phyloP scores from a whole-genome alignment of 2,888 invertebrate species.

The Pyrrhosoma nymphula region DNA sequence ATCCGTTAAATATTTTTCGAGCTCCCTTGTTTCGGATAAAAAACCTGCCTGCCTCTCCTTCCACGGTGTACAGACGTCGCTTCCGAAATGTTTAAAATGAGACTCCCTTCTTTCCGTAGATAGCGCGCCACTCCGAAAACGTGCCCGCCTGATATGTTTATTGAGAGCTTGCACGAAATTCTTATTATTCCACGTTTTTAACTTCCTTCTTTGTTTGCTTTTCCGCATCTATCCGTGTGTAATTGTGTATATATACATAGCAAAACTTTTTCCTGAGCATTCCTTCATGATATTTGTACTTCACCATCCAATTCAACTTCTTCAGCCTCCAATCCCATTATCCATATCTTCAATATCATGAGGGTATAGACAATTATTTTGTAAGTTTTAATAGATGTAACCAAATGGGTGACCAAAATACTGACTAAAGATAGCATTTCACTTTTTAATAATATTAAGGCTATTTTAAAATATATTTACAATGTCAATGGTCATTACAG shows the following conservation, averaged over 20 bases:
- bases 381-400: too few species aligned
- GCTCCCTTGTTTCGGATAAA: slow-evolving; percentile 17
- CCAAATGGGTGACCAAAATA: too few species aligned
- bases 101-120: neutral
- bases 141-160: neutral
- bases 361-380: too few species aligned
- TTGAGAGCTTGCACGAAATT: neutral
- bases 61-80: neutral
- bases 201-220: neutral
- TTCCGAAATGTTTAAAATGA: neutral
- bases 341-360: too few species aligned
- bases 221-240: neutral
- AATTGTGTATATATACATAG: neutral
- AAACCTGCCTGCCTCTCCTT: neutral
- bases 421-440: too few species aligned
- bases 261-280: too few species aligned
- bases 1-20: neutral
- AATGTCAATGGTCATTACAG: too few species aligned
- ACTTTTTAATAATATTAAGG: too few species aligned
- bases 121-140: neutral
- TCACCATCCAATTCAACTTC: too few species aligned
- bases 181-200: neutral
- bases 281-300: too few species aligned
- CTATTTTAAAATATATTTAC: too few species aligned
- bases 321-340: too few species aligned